Percentiles rank a stretch among this genome's conserved stretches.
These are phyloP conservation scores for Rotaria sp. DNA, from an alignment of 2,888 invertebrate genomes.

Conservation along the genomic window DNA sequence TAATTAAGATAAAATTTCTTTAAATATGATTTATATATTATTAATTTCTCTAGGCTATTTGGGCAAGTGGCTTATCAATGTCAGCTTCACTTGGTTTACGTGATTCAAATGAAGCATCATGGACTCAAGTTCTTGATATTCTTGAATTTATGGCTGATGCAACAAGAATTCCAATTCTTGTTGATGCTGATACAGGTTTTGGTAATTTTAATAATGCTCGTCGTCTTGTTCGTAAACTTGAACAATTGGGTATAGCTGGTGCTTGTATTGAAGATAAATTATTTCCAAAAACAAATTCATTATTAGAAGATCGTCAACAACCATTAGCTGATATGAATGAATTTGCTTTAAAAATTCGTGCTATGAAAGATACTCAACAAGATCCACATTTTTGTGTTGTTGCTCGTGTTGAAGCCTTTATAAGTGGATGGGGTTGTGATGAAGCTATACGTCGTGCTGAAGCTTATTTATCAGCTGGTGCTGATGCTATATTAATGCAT, in stretches of 20 bases:
- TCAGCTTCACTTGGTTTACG: conserved; percentile 56
- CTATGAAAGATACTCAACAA: conserved; percentile 56
- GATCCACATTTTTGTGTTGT: conserved; percentile 57
- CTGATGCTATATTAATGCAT: conserved; percentile 57
- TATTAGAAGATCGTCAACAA: conserved; percentile 55
- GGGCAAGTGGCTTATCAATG: conserved; percentile 57
- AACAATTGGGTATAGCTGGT: conserved; percentile 56
- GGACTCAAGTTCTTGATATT: conserved; percentile 57
- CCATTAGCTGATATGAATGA: conserved; percentile 56
- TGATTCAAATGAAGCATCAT: conserved; percentile 57
- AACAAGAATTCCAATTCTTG: conserved; percentile 54
- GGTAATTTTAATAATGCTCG: conserved; percentile 58
- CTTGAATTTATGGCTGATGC: conserved; percentile 57
- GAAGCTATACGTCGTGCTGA: conserved; percentile 48
- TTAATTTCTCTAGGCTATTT: conserved; percentile 46
- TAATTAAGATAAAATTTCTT: too few species aligned
- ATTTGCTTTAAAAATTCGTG: conserved; percentile 57
- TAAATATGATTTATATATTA: background rate
- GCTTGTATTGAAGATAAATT: conserved; percentile 57
- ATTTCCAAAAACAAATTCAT: conserved; percentile 57
- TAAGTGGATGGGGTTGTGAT: conserved; percentile 46
- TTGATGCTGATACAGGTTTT: conserved; percentile 58
- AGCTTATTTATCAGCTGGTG: conserved; percentile 46
- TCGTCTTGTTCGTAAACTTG: conserved; percentile 54
- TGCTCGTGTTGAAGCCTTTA: conserved; percentile 55